These are phyloP conservation scores for Coregonus suidteri DNA, from an alignment of 2,797 vertebrate species.

Conservation along the genomic window DNA sequence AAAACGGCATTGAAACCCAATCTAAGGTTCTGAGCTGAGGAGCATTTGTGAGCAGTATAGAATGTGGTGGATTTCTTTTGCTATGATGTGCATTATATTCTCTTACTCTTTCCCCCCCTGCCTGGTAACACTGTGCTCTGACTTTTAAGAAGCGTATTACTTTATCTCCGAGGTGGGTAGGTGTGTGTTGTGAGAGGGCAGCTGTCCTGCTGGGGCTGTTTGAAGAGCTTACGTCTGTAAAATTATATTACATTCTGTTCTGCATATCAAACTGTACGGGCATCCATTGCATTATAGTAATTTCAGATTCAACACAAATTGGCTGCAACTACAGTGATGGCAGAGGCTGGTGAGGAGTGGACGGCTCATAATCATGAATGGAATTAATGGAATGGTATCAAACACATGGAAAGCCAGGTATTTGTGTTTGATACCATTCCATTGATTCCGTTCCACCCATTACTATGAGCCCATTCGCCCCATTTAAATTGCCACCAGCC, in stretches of 20 bases:
- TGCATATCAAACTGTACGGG: slow-evolving; percentile 16
- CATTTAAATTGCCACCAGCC: no score
- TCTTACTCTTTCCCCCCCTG: not conserved
- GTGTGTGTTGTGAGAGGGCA: not conserved
- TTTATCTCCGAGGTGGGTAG: slow-evolving; percentile 13
- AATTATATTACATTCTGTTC: not conserved
- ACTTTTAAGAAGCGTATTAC: slow-evolving; percentile 20
- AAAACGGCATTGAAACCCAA: slow-evolving; percentile 61
- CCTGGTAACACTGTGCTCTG: slow-evolving; percentile 16
- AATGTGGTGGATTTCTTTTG: slow-evolving; percentile 48
- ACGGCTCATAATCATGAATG: no score
- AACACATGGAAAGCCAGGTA: no score
- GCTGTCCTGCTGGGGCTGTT: slow-evolving; percentile 10
- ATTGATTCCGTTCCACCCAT: no score
- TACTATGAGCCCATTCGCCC: no score
- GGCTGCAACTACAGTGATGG: no score
- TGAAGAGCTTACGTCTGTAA: slow-evolving; percentile 24
- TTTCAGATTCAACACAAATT: not conserved
- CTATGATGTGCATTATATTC: slow-evolving; percentile 14
- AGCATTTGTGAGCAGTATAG: not conserved
- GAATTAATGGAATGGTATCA: no score
- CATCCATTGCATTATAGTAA: slow-evolving; percentile 19
- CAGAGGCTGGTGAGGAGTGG: no score
- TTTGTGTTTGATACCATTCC: no score
- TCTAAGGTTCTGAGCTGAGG: slow-evolving; percentile 27